Conservation (phyloP, 30 jellyfish, hydroid and myxozoan genomes). For the Hydra vulgaris region DNA sequence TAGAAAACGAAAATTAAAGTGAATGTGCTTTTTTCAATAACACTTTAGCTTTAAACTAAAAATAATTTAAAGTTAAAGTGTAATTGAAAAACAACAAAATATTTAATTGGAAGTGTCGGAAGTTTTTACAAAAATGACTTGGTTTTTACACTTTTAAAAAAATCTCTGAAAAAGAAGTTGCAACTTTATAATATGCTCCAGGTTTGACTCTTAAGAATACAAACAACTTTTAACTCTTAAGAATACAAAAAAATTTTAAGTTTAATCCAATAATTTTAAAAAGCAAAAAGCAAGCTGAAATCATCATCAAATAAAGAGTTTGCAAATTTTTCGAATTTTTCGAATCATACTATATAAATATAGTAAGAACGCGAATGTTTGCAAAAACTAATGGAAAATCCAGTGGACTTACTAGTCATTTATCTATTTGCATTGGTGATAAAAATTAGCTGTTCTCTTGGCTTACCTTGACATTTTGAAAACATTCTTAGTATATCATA, state of each 20-base stretch:
- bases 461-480: conserved; percentile 8
- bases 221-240: no score
- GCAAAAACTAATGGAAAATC: conserved; percentile 10
- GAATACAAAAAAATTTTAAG: no score
- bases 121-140: neutral
- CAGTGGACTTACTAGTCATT: conserved; percentile 8
- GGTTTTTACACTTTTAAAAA: neutral
- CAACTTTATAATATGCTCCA: neutral
- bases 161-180: neutral
- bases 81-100: neutral
- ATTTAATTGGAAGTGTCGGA: neutral
- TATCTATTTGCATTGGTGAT: no score
- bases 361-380: neutral
- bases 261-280: no score
- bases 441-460: conserved; percentile 8
- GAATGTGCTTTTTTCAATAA: no score
- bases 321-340: no score
- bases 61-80: no score
- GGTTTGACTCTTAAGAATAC: no score
- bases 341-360: no score
- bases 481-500: conserved; percentile 10
- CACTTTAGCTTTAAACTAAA: no score
- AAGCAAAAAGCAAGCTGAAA: neutral
- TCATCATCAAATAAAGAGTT: no score
- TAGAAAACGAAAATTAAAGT: no score